Evolutionary conservation across 2,113 vertebrate genomes (phyloP).

Genomic region (Pipa parva): DNA sequence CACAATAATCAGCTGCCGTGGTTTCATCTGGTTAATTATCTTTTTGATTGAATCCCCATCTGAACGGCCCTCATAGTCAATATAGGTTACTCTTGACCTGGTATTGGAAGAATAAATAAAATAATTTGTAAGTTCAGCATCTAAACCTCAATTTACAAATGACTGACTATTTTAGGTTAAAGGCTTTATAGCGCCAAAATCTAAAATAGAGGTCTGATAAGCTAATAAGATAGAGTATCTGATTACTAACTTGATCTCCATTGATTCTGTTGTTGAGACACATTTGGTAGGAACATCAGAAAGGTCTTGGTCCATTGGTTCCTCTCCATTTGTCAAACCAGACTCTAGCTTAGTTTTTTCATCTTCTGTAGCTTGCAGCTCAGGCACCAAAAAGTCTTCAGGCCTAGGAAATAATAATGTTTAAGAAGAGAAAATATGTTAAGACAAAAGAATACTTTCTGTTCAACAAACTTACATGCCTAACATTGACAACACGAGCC

Average conservation of each 20-base stretch:
- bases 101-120: slow-evolving; percentile 20
- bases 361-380: slow-evolving; percentile 94
- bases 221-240: too few relatives aligned
- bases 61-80: slow-evolving; percentile 96
- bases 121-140: too few relatives aligned
- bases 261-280: slow-evolving; percentile 80
- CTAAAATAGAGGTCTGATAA: too few relatives aligned
- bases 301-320: slow-evolving; percentile 96
- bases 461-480: too few relatives aligned
- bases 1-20: slow-evolving; percentile 88
- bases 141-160: too few relatives aligned
- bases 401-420: too few relatives aligned
- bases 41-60: slow-evolving; percentile 98
- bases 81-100: slow-evolving; percentile 91
- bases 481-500: too few relatives aligned
- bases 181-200: too few relatives aligned
- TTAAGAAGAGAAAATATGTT: too few relatives aligned
- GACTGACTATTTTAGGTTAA: too few relatives aligned
- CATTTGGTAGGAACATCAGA: slow-evolving; percentile 96
- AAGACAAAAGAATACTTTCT: too few relatives aligned
- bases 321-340: slow-evolving; percentile 91
- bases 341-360: slow-evolving; percentile 94
- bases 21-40: slow-evolving; percentile 98
- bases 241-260: slow-evolving; percentile 90
- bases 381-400: slow-evolving; percentile 95